A percentile compares a stretch with the other conserved stretches of the same genome.
Conservation (phyloP, 2,888 invertebrate species). For the Spatulosminthurus flaviceps region DNA sequence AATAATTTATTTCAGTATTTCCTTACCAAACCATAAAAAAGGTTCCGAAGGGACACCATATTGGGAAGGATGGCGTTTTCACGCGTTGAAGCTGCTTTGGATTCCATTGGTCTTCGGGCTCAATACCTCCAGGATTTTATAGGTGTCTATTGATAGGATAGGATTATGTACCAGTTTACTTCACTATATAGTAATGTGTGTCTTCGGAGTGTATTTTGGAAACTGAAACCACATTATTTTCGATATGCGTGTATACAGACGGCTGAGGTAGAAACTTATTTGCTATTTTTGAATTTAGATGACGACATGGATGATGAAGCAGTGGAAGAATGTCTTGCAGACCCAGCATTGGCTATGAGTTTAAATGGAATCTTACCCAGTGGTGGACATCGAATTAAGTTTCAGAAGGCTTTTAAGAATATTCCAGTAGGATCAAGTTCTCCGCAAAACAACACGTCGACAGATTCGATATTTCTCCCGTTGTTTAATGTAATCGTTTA, state of each 20-base stretch:
- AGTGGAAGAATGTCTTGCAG: not conserved
- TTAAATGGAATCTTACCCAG: not conserved
- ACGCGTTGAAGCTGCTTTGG: not conserved
- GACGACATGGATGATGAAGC: not conserved
- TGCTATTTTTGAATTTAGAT: constrained; percentile 14
- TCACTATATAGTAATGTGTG: too few species aligned
- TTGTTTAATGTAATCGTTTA: too few species aligned
- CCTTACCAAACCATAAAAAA: too few species aligned
- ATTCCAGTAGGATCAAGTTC: not conserved
- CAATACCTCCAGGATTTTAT: not conserved
- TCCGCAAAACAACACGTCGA: not conserved
- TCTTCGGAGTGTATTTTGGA: too few species aligned
- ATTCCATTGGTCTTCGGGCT: not conserved
- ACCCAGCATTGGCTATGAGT: not conserved
- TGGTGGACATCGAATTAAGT: not conserved
- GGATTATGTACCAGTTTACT: too few species aligned
- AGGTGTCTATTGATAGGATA: not conserved
- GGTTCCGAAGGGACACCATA: too few species aligned
- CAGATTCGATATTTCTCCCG: not conserved
- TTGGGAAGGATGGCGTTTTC: not conserved
- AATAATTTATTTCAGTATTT: too few species aligned
- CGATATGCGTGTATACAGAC: too few species aligned
- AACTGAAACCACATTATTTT: too few species aligned
- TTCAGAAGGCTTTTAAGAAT: not conserved
- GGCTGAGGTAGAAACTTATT: not conserved